Percentiles rank a stretch among this genome's conserved stretches.
phyloP scores from a whole-genome alignment of 2,113 vertebrate genomes.

The Nematolebias whitei region DNA sequence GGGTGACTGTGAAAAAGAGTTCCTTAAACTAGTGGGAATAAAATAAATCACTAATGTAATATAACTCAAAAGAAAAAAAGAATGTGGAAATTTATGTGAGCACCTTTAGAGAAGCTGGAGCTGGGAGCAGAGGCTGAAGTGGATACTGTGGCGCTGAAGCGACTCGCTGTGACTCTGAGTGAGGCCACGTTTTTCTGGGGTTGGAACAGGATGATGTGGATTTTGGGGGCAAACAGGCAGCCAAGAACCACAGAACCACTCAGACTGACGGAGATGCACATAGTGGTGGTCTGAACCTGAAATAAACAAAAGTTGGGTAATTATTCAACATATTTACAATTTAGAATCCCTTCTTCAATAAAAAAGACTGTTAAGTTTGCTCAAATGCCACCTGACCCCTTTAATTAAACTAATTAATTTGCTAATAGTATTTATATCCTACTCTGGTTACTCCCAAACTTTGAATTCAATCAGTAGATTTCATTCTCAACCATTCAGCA shows the following conservation, averaged over 20 bases:
- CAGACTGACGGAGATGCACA: slow-evolving; percentile 98
- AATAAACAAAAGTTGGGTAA: not conserved
- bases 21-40: not conserved
- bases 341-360: slow-evolving; percentile 36
- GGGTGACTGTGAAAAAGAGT: not conserved
- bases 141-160: slow-evolving; percentile 83
- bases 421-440: slow-evolving; percentile 12
- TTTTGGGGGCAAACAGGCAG: slow-evolving; percentile 94
- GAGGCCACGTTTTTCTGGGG: slow-evolving; percentile 95
- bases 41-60: not conserved
- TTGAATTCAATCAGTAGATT: slow-evolving; percentile 3
- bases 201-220: slow-evolving; percentile 98
- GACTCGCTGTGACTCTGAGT: slow-evolving; percentile 86
- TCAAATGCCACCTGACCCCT: slow-evolving; percentile 38
- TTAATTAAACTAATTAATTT: slow-evolving; percentile 26
- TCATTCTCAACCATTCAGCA: not conserved
- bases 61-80: too few species aligned
- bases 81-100: not conserved
- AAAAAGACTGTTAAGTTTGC: slow-evolving; percentile 38
- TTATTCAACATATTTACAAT: not conserved
- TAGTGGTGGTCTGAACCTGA: slow-evolving; percentile 98
- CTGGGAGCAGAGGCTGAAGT: slow-evolving; percentile 69
- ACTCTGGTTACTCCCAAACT: slow-evolving; percentile 1
- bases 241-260: slow-evolving; percentile 96
- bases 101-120: slow-evolving; percentile 87